Evolutionary conservation across 2,797 vertebrate genomes (phyloP).

Genomic region (Epinephelus coioides): DNA sequence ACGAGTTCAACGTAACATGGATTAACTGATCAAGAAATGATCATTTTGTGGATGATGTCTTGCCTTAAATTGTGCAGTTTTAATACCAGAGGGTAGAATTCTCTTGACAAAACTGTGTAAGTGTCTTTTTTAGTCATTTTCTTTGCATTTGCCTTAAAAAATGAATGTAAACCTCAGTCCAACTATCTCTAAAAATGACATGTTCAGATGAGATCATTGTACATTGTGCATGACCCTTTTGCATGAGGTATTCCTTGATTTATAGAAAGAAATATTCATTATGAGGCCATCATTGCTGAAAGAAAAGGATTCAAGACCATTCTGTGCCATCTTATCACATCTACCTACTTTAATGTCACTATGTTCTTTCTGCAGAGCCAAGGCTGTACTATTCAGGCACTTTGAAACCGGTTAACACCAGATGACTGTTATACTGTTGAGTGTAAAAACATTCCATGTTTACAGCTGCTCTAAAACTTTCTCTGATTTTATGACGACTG

Average conservation of each 20-base stretch:
- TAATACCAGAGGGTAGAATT: background rate
- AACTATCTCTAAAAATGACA: background rate
- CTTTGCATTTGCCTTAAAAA: slow-evolving; percentile 32
- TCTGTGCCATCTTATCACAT: slow-evolving; percentile 61
- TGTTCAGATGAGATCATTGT: background rate
- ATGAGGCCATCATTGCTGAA: slow-evolving; percentile 2
- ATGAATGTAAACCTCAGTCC: slow-evolving; percentile 7
- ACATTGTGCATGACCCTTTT: background rate
- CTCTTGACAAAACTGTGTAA: background rate
- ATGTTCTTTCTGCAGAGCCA: slow-evolving; percentile 18
- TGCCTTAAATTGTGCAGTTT: background rate
- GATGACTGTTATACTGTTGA: slow-evolving; percentile 69
- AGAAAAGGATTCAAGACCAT: slow-evolving; percentile 14
- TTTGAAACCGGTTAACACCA: slow-evolving; percentile 47
- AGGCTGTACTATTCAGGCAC: slow-evolving; percentile 23
- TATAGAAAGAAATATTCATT: background rate
- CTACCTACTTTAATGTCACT: slow-evolving; percentile 1
- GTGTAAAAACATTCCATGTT: slow-evolving; percentile 60
- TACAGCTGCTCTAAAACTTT: slow-evolving; percentile 34
- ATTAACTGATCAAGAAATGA: no score
- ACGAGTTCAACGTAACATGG: no score
- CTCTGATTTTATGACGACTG: slow-evolving; percentile 10
- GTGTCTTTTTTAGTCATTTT: background rate
- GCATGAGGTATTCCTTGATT: background rate
- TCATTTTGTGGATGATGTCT: no score